Evolutionary conservation across 2,888 invertebrate species (phyloP).

Genomic region (Cistogaster globosa): DNA sequence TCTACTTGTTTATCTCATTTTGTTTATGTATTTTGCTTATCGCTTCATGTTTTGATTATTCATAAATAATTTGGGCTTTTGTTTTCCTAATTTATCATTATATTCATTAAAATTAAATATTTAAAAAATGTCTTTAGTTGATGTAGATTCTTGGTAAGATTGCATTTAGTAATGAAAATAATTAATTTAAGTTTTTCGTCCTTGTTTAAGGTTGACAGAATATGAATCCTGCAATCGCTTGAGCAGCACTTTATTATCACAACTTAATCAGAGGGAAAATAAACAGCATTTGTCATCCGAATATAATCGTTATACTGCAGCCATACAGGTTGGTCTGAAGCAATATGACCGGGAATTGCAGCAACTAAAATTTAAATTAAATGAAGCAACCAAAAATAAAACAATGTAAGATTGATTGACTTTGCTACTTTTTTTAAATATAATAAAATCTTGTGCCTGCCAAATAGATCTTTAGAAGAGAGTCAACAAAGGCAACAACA

Average conservation of each 20-base stretch:
- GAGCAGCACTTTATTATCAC: conserved; percentile 86
- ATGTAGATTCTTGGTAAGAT: conserved; percentile 82
- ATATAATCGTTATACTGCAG: conserved; percentile 85
- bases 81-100: not conserved
- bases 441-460: conserved; percentile 18
- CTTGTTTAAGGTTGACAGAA: conserved; percentile 85
- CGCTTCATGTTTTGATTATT: conserved; percentile 40
- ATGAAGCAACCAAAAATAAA: conserved; percentile 80
- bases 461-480: conserved; percentile 85
- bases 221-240: conserved; percentile 87
- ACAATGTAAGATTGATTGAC: conserved; percentile 51
- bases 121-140: conserved; percentile 80
- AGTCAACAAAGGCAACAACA: conserved; percentile 86
- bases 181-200: not conserved
- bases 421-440: not conserved
- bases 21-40: not conserved
- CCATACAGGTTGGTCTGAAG: conserved; percentile 85
- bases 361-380: conserved; percentile 85
- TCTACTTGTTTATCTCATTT: not conserved
- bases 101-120: not conserved
- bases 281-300: conserved; percentile 84
- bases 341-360: conserved; percentile 86
- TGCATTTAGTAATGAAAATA: not conserved
- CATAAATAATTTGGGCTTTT: conserved; percentile 5
- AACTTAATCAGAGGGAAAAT: conserved; percentile 85